Percentiles rank a stretch among this genome's conserved stretches.
These are phyloP conservation scores for crab-eating macaque (Macaca fascicularis) DNA, from an alignment of 2,113 vertebrate genomes.

Conservation along the genomic window DNA sequence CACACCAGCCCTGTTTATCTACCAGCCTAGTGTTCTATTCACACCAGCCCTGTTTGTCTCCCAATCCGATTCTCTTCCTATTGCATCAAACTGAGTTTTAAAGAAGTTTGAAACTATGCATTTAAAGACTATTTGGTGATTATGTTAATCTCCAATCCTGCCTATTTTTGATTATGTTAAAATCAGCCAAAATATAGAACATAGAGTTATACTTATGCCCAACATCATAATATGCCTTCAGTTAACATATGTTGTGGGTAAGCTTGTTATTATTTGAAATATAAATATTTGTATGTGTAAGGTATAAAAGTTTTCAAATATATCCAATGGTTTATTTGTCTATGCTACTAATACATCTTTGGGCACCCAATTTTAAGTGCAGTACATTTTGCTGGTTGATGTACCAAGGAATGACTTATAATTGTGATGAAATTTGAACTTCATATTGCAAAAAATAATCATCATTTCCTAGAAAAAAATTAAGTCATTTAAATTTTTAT, in stretches of 20 bases:
- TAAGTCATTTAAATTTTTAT: neutral
- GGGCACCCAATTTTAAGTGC: neutral
- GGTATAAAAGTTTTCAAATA: neutral
- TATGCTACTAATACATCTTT: neutral
- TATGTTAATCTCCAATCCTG: neutral
- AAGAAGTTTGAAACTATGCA: neutral
- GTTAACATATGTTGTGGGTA: neutral
- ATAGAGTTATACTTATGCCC: neutral
- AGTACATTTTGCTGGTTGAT: neutral
- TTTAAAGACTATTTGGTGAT: neutral
- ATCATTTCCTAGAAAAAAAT: neutral
- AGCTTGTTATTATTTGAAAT: slow-evolving; percentile 24
- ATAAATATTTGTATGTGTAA: neutral
- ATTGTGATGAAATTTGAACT: neutral
- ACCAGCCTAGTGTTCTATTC: neutral
- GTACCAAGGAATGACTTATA: neutral
- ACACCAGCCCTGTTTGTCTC: neutral
- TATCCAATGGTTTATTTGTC: neutral
- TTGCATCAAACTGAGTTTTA: neutral
- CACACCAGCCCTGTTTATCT: neutral
- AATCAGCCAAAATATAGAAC: neutral
- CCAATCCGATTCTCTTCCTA: neutral
- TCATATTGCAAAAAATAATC: neutral
- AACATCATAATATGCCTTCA: neutral
- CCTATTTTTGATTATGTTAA: slow-evolving; percentile 1